Conservation (phyloP, 2,888 invertebrate species). For the Erebia aethiops region DNA sequence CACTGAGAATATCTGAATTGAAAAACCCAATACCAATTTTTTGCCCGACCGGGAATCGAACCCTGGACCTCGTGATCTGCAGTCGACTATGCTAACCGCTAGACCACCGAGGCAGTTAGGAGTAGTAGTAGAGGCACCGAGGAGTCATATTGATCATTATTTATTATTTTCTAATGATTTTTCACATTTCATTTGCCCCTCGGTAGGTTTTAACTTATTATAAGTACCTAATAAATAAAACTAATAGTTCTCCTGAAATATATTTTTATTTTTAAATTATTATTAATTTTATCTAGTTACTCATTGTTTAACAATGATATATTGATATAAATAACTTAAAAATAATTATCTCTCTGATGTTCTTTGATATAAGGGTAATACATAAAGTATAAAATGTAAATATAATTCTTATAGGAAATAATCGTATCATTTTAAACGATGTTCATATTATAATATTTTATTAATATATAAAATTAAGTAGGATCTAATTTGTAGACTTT, state of each 20-base stretch:
- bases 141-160: too few relatives aligned
- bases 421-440: neutral
- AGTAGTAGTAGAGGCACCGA: too few relatives aligned
- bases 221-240: too few relatives aligned
- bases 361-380: neutral
- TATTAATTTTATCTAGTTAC: constrained; percentile 17
- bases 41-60: too few relatives aligned
- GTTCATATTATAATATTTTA: neutral
- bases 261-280: neutral
- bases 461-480: neutral
- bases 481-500: constrained; percentile 11
- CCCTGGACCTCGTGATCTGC: too few relatives aligned
- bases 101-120: too few relatives aligned
- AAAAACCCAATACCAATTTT: too few relatives aligned
- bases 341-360: neutral
- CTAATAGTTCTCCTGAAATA: neutral
- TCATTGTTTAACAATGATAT: constrained; percentile 28
- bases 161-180: too few relatives aligned
- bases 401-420: neutral
- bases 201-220: too few relatives aligned
- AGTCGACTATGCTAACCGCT: too few relatives aligned
- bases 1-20: too few relatives aligned
- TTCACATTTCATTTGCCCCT: too few relatives aligned
- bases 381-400: neutral
- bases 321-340: constrained; percentile 8